A percentile compares a stretch with the other conserved stretches of the same genome.
These are phyloP conservation scores for Ophioninae sp. DNA, from an alignment of 2,888 invertebrate species.

Conservation along the genomic window DNA sequence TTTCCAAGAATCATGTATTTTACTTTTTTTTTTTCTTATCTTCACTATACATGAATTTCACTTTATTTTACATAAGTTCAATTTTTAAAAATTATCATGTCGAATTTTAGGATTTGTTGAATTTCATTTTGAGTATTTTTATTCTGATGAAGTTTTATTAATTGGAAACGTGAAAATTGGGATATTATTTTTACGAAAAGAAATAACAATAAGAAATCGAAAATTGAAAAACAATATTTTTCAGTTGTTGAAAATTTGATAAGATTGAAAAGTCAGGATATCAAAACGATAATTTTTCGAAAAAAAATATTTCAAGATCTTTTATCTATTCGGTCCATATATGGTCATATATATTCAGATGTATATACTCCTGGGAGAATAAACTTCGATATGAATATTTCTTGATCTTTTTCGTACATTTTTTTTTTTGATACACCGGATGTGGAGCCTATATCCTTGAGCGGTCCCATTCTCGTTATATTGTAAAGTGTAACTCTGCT, in stretches of 20 bases:
- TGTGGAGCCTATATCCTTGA: constrained; percentile 48
- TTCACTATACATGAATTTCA: too few species aligned
- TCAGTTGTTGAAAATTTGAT: background rate
- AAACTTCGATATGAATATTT: constrained; percentile 12
- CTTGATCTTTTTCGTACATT: constrained; percentile 41
- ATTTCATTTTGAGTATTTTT: too few species aligned
- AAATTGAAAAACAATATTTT: background rate
- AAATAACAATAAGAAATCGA: background rate
- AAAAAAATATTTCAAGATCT: background rate
- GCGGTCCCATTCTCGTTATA: constrained; percentile 12
- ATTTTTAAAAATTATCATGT: too few species aligned
- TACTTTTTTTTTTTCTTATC: too few species aligned
- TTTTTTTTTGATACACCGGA: constrained; percentile 46
- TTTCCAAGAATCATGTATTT: too few species aligned
- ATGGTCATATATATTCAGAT: constrained; percentile 20
- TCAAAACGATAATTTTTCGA: constrained; percentile 28
- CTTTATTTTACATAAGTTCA: too few species aligned
- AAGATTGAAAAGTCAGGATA: background rate
- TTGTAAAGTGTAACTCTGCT: constrained; percentile 15
- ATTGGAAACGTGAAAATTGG: too few species aligned
- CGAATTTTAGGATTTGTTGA: too few species aligned
- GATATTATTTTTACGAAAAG: background rate
- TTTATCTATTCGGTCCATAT: constrained; percentile 18
- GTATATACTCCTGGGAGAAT: constrained; percentile 44
- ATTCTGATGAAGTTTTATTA: too few species aligned